Percentiles rank a stretch among this genome's conserved stretches.
These are phyloP conservation scores for Zootermopsis nevadensis DNA, from an alignment of 2,888 invertebrate genomes.

Conservation along the genomic window DNA sequence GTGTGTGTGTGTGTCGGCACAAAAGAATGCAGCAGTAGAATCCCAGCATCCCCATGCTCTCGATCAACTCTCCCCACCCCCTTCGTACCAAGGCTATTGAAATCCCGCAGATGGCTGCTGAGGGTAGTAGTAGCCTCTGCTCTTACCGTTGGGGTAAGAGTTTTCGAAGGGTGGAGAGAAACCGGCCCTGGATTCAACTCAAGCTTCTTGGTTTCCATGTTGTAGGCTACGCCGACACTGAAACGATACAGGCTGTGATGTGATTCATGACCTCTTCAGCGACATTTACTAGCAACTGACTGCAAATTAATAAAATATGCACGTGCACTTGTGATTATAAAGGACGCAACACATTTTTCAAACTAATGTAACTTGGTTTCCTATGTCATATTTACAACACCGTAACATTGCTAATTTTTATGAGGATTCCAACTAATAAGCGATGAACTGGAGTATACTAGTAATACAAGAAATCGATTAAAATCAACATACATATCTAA, in stretches of 20 bases:
- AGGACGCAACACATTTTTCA: too few relatives aligned
- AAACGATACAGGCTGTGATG: neutral
- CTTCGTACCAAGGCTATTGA: conserved; percentile 12
- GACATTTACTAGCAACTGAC: neutral
- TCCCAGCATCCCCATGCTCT: conserved; percentile 15
- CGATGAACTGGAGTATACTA: too few relatives aligned
- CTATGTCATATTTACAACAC: too few relatives aligned
- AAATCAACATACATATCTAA: too few relatives aligned
- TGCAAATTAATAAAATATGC: too few relatives aligned
- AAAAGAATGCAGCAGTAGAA: conserved; percentile 22
- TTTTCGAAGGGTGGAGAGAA: conserved; percentile 31
- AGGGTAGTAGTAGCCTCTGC: conserved; percentile 29
- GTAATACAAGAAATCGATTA: too few relatives aligned
- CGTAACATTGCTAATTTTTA: too few relatives aligned
- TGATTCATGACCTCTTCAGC: neutral
- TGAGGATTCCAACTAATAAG: too few relatives aligned
- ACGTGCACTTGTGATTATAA: too few relatives aligned
- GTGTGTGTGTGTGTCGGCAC: conserved; percentile 4
- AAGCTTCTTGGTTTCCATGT: conserved; percentile 1
- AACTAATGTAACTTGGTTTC: too few relatives aligned
- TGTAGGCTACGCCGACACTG: neutral
- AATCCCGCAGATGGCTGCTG: conserved; percentile 32
- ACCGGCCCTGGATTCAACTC: conserved; percentile 10
- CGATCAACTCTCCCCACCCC: neutral
- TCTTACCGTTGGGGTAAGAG: conserved; percentile 3